Conservation (phyloP, 2,888 invertebrate species). For the Amorpha juglandis region DNA sequence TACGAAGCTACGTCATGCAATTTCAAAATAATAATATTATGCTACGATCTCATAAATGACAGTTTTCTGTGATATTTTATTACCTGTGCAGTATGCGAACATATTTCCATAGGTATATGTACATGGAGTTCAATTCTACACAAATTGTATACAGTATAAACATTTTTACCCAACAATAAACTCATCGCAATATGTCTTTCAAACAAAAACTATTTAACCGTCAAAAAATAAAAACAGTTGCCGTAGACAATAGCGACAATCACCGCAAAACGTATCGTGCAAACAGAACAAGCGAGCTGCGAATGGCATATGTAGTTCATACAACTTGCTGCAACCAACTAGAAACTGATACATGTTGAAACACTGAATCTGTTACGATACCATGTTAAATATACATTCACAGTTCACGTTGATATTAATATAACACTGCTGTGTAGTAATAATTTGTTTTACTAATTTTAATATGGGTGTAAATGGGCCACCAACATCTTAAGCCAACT, state of each 20-base stretch:
- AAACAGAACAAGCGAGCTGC: slow-evolving; percentile 50
- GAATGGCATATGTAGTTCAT: slow-evolving; percentile 42
- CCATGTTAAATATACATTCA: background rate
- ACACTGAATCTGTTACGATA: background rate
- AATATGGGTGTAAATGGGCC: too few species aligned
- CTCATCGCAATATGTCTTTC: background rate
- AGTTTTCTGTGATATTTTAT: too few species aligned
- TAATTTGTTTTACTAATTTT: background rate
- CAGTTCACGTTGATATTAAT: background rate
- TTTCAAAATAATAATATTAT: too few species aligned
- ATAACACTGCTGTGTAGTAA: background rate
- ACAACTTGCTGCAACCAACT: slow-evolving; percentile 28
- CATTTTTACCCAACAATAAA: background rate
- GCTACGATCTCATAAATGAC: too few species aligned
- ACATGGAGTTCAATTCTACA: too few species aligned
- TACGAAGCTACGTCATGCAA: too few species aligned
- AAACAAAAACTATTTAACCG: slow-evolving; percentile 25
- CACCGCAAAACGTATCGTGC: slow-evolving; percentile 49
- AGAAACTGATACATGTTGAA: slow-evolving; percentile 3
- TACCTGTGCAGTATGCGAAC: too few species aligned
- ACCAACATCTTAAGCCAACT: too few species aligned
- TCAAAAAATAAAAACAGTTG: slow-evolving; percentile 38
- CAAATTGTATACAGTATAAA: background rate
- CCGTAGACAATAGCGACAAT: slow-evolving; percentile 51
- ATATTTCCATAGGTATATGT: too few species aligned